These are phyloP conservation scores for Harpalus rufipes DNA, from an alignment of 2,888 invertebrate species.

Conservation along the genomic window DNA sequence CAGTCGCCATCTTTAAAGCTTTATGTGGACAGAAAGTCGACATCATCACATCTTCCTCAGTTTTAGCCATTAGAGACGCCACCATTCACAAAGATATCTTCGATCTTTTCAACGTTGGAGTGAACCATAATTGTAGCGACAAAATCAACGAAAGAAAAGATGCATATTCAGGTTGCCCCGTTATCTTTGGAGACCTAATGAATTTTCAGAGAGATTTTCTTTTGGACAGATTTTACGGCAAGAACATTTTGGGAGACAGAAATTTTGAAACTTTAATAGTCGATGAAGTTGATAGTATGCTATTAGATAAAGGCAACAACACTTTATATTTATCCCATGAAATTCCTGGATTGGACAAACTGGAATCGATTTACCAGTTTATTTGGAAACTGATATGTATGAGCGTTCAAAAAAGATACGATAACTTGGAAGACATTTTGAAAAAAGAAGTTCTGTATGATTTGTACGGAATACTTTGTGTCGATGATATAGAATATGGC, in stretches of 20 bases:
- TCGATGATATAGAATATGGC: conserved; percentile 68
- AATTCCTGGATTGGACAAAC: conserved; percentile 73
- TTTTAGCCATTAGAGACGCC: conserved; percentile 73
- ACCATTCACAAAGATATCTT: conserved; percentile 70
- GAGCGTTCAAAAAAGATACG: conserved; percentile 47
- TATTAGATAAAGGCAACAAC: conserved; percentile 75
- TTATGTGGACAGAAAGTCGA: conserved; percentile 72
- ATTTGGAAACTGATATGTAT: conserved; percentile 72
- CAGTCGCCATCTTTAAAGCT: conserved; percentile 72
- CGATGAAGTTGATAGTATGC: conserved; percentile 77
- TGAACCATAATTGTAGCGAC: conserved; percentile 71
- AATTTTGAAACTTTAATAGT: conserved; percentile 73
- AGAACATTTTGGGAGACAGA: conserved; percentile 72
- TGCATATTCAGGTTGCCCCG: conserved; percentile 69
- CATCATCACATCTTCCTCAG: conserved; percentile 73
- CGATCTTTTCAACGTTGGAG: conserved; percentile 71
- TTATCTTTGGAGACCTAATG: conserved; percentile 74
- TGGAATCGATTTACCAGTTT: conserved; percentile 73
- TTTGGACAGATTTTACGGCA: conserved; percentile 72
- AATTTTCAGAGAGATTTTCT: conserved; percentile 74
- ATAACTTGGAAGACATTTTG: conserved; percentile 67
- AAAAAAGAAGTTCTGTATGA: conserved; percentile 69
- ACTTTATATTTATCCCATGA: conserved; percentile 74
- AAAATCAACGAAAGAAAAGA: conserved; percentile 69
- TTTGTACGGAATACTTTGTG: conserved; percentile 68